Evolutionary conservation across 2,113 vertebrate genomes (phyloP), one percentile per base, ranked within the genome.

Genomic region (Cinclus mexicanus): DNA sequence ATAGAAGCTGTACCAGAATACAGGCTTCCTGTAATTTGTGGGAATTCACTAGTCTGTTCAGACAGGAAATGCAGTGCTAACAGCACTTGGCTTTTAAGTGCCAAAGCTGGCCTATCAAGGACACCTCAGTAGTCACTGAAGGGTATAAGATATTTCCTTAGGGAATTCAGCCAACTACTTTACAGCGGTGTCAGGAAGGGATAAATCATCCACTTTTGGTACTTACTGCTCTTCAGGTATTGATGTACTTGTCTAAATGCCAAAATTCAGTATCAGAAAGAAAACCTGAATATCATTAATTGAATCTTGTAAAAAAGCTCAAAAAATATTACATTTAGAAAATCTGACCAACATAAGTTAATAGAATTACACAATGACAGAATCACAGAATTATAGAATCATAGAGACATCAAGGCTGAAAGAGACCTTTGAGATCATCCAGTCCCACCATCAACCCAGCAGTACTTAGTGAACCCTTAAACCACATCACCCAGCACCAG

Each of bases 171-270:
- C 42, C 78, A 87, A 59, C 33, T 55, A 8, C 25, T 87, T 89
- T 53, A 89, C 9, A 87, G 65, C n/a, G 4, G 15, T 69, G 39
- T 69, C 70, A 90, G 78, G 47, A 87, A 50, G 25, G 18, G 46
- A 84, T 90, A 81, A 93, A 84, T 93, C 60, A 93, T 67, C 29
- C 65, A 87, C 42, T 87, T 89, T 12, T 84, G 52, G 17, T 63
- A 74, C 39, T 87, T 87, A 75, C 1, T 72, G 20, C 39, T 85
- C 74, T 87, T 31, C 60, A 84, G 60, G 47, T 90, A 79, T 37
- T 55, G 18, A 74, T 61, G n/a, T 31, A 80, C 14, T 44, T 80
- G 26, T 42, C 39, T 63, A 56, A 86, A 37, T 69, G 67, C n/a
- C 28, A 86, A 90, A 92, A 90, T 42, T 71, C n/a, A 52, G 31